Evolutionary conservation across 1,140 invertebrate species (phyloP).

Genomic region (Ceratosolen fusciceps): DNA sequence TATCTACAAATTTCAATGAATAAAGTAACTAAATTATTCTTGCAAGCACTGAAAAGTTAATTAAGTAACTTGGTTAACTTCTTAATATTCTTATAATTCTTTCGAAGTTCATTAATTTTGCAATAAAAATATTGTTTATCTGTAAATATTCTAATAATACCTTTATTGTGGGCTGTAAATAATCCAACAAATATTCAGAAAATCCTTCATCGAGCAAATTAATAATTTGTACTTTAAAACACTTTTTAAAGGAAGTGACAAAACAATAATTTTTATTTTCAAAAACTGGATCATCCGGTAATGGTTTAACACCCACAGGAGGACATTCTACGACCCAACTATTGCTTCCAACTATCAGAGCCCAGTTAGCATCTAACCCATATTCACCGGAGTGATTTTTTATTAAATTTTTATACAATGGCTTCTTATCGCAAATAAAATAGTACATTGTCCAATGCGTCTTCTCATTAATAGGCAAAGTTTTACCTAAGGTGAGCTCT

Average conservation of each 20-base stretch:
- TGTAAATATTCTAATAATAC: conserved; percentile 48
- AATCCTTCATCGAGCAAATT: conserved; percentile 65
- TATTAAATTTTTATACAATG: conserved; percentile 68
- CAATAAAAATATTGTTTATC: too few species aligned
- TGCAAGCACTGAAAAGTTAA: too few species aligned
- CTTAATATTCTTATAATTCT: too few species aligned
- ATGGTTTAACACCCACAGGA: conserved; percentile 58
- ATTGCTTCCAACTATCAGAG: conserved; percentile 60
- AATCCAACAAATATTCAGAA: conserved; percentile 61
- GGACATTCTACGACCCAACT: conserved; percentile 62
- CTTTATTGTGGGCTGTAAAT: conserved; percentile 64
- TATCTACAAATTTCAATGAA: too few species aligned
- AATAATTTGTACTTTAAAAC: conserved; percentile 65
- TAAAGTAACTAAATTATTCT: too few species aligned
- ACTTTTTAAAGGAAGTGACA: conserved; percentile 66
- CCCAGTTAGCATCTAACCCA: conserved; percentile 59
- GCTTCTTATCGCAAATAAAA: conserved; percentile 62
- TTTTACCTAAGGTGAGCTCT: conserved; percentile 53
- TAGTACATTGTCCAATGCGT: conserved; percentile 62
- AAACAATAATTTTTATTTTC: conserved; percentile 64
- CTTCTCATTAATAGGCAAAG: conserved; percentile 52
- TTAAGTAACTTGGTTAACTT: too few species aligned
- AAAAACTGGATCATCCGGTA: conserved; percentile 61
- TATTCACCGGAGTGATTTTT: conserved; percentile 68
- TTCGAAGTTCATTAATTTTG: too few species aligned